A percentile compares a stretch with the other conserved stretches of the same genome.
Evolutionary conservation across 1,140 invertebrate genomes (phyloP).

Genomic region (Dinoponera quadriceps): DNA sequence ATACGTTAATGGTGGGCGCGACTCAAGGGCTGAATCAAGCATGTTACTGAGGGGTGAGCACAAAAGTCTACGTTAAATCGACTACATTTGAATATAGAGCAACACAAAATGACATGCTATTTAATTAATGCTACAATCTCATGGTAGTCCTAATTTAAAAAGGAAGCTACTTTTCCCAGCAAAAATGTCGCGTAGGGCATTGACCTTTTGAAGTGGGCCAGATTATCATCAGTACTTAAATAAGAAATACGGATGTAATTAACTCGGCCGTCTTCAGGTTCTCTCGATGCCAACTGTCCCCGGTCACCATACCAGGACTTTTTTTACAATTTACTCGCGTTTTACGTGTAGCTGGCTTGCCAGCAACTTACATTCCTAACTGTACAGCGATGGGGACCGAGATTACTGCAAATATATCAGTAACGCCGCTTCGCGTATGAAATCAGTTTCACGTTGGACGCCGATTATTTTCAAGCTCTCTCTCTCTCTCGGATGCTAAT

Average conservation of each 20-base stretch:
- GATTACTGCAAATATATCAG: conserved; percentile 75
- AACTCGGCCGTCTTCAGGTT: not conserved
- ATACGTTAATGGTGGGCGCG: not conserved
- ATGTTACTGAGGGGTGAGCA: not conserved
- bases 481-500: not conserved
- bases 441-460: conserved; percentile 68
- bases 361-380: conserved; percentile 75
- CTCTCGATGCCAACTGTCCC: not conserved
- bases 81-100: too few species aligned
- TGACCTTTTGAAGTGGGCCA: not conserved
- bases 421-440: conserved; percentile 35
- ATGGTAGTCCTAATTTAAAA: too few species aligned
- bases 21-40: not conserved
- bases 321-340: conserved; percentile 43
- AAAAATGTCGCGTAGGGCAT: too few species aligned
- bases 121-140: too few species aligned
- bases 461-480: not conserved
- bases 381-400: conserved; percentile 70
- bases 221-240: conserved; percentile 3
- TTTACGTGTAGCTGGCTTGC: conserved; percentile 27
- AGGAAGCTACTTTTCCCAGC: too few species aligned
- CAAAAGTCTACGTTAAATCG: too few species aligned
- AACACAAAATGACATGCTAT: too few species aligned
- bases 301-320: not conserved
- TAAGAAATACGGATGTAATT: not conserved